These are phyloP conservation scores for Cryptotermes secundus DNA, from an alignment of 1,140 invertebrate species.

Conservation along the genomic window DNA sequence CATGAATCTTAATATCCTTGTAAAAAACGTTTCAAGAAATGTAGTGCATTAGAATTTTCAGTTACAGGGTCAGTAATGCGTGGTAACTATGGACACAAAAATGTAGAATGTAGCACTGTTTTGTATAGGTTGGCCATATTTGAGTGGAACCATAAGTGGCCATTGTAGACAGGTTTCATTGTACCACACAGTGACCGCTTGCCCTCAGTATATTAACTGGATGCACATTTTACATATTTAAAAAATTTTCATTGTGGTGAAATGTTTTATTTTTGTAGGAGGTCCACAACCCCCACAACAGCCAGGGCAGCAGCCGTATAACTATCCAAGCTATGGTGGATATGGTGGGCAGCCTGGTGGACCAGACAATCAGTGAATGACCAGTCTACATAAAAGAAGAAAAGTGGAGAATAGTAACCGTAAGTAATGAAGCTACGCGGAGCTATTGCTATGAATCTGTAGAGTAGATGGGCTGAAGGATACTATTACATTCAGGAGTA, in stretches of 20 bases:
- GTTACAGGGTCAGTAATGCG: too few relatives aligned
- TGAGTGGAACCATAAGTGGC: too few relatives aligned
- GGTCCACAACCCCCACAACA: constrained; percentile 30
- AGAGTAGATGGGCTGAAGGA: background rate
- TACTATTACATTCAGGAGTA: background rate
- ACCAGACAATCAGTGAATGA: constrained; percentile 29
- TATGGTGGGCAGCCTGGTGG: constrained; percentile 31
- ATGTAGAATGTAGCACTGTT: too few relatives aligned
- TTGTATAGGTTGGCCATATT: too few relatives aligned
- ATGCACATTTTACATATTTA: background rate
- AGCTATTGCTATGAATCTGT: background rate
- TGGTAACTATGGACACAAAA: too few relatives aligned
- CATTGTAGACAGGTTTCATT: too few relatives aligned
- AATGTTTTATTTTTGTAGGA: background rate
- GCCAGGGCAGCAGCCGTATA: constrained; percentile 26
- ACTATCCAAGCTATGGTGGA: constrained; percentile 28
- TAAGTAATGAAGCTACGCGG: background rate
- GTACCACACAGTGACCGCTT: too few relatives aligned
- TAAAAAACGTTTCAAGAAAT: too few relatives aligned
- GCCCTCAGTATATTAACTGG: too few relatives aligned
- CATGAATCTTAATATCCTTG: too few relatives aligned
- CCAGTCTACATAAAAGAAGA: background rate
- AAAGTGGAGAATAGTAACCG: background rate
- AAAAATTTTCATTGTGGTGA: background rate
- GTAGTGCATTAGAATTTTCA: too few relatives aligned